These are phyloP conservation scores for Sebastes reedi DNA, from an alignment of 2,797 vertebrate species.

Conservation along the genomic window DNA sequence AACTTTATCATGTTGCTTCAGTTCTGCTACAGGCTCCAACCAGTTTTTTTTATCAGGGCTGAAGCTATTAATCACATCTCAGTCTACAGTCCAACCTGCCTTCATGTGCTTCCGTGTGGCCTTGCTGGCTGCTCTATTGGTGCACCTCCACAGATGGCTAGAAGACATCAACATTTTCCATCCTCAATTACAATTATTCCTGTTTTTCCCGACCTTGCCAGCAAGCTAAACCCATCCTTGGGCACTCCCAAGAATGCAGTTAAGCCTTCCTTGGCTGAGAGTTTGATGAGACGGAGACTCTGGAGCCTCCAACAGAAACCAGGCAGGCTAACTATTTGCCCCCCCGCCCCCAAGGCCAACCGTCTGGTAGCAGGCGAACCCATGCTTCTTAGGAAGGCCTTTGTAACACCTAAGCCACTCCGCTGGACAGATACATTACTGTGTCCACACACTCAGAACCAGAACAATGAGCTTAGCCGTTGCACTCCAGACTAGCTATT, in stretches of 20 bases:
- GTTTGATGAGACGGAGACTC: slow-evolving; percentile 25
- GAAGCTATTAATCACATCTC: slow-evolving; percentile 8
- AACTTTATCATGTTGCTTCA: background rate
- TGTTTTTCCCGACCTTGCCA: background rate
- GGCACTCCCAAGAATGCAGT: slow-evolving; percentile 27
- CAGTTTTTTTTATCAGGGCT: background rate
- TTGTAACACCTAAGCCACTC: slow-evolving; percentile 29
- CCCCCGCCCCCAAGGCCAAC: background rate
- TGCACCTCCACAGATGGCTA: background rate
- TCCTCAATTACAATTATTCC: slow-evolving; percentile 2
- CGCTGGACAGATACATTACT: slow-evolving; percentile 40
- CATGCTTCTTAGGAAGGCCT: slow-evolving; percentile 39
- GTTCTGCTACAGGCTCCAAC: background rate
- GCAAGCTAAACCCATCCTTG: slow-evolving; percentile 4
- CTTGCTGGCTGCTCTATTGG: background rate
- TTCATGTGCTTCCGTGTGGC: background rate
- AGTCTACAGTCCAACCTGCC: background rate
- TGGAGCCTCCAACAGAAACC: slow-evolving; percentile 26
- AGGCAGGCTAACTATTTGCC: slow-evolving; percentile 7
- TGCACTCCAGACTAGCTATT: slow-evolving; percentile 21
- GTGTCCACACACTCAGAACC: slow-evolving; percentile 27
- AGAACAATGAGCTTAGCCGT: slow-evolving; percentile 35
- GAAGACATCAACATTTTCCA: background rate
- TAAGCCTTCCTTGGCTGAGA: slow-evolving; percentile 24
- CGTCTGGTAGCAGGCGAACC: slow-evolving; percentile 31